Base-by-base conservation (phyloP, 2,797 vertebrate species). In the Streptopelia turtur region DNA sequence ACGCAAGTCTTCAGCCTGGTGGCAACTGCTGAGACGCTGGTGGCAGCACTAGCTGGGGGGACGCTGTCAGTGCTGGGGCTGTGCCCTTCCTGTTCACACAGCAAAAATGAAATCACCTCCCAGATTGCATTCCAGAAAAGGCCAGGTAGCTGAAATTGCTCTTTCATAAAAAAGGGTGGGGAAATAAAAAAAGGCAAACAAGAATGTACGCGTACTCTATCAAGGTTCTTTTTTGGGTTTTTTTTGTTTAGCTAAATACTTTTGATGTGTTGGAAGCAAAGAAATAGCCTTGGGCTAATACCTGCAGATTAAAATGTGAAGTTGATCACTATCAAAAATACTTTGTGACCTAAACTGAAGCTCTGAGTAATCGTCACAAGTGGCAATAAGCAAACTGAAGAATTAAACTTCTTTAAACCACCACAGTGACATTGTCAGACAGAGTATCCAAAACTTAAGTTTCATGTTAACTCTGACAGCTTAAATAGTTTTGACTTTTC, bases 111-210 rank as follows among this genome's bases (percentile, higher is more conserved):
- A 77, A 53, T 80, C 64, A 71, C 64, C 53, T 89, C 60, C 56
- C 60, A 74, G 33, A 61, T 1, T 64, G 13, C 71, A 85, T 87
- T 93, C 75, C 78, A 94, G 90, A 69, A 89, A 90, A 89, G 82
- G 60, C 56, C 75, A 89, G 28, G 83, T 74, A 95, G 56, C 15
- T 89, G 68, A 87, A 94, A 83, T 55, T 86, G 53, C 16, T 24
- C 33, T 47, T 91, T 53, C 76, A 56, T 93, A 53, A 37, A 93
- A 72, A 92, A 57, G 28, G 22, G 66, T 28, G 63, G 52, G 33
- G 63, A 14, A 82, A 68, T 63, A 11, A 83, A 64, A 85, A 87
- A 86, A 83, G 31, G 23, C 72, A 70, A 94, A 84, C 10, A 37
- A 61, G 86, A 95, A 88, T 33, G 41, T 79, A 27, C 1, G 2